Evolutionary conservation across 2,113 vertebrate species (phyloP).

Genomic region (Periophthalmodon schlosseri): DNA sequence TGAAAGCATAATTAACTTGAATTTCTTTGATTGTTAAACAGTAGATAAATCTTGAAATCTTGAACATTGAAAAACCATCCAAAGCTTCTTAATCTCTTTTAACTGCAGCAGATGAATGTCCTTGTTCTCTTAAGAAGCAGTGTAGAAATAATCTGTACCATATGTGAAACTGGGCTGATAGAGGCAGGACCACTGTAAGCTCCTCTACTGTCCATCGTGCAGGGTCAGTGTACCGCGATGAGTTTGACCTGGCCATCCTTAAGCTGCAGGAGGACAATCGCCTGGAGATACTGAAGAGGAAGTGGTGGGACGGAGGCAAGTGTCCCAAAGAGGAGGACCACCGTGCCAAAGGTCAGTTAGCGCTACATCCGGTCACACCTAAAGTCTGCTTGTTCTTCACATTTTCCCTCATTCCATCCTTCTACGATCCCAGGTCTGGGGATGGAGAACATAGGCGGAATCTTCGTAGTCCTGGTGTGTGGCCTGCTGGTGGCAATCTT

Average conservation of each 20-base stretch:
- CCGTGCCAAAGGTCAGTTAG: constrained; percentile 88
- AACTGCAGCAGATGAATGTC: background rate
- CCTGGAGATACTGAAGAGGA: constrained; percentile 93
- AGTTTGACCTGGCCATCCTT: constrained; percentile 97
- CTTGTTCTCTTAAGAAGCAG: background rate
- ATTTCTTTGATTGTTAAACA: constrained; percentile 44
- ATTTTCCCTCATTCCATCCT: background rate
- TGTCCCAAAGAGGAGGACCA: constrained; percentile 98
- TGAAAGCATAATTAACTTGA: constrained; percentile 46
- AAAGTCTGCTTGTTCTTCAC: background rate
- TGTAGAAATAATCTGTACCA: background rate
- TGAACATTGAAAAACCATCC: constrained; percentile 1
- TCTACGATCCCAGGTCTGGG: constrained; percentile 82
- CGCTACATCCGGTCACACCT: background rate
- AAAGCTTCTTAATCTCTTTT: constrained; percentile 20
- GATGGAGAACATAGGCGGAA: constrained; percentile 98
- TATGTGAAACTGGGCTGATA: constrained; percentile 1
- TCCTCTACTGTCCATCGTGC: constrained; percentile 45
- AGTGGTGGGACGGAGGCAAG: constrained; percentile 98
- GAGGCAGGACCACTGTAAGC: background rate
- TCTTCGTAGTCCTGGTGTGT: constrained; percentile 98
- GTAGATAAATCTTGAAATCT: constrained; percentile 19
- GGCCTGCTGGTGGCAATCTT: constrained; percentile 96
- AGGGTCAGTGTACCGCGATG: constrained; percentile 94
- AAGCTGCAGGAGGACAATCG: constrained; percentile 97